Conservation (phyloP, 1,140 invertebrate species). For the Drosophila subpulchrella region DNA sequence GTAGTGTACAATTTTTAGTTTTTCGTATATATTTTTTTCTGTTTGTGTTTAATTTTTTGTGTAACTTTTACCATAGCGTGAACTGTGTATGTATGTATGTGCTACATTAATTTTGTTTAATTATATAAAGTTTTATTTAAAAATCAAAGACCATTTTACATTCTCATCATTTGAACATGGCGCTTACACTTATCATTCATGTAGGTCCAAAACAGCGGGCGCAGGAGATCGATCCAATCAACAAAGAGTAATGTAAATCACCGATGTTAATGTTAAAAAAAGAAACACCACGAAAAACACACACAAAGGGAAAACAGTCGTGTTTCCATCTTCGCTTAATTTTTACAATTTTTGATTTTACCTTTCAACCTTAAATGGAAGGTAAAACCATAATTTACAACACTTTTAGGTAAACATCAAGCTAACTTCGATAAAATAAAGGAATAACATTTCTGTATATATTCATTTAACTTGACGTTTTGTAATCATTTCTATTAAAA, state of each 20-base stretch:
- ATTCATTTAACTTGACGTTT: neutral
- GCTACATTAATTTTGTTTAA: slow-evolving; percentile 75
- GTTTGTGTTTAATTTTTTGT: slow-evolving; percentile 23
- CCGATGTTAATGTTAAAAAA: slow-evolving; percentile 23
- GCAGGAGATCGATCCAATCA: slow-evolving; percentile 7
- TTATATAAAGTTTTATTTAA: slow-evolving; percentile 73
- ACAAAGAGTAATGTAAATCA: slow-evolving; percentile 28
- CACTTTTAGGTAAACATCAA: neutral
- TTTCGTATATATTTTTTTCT: slow-evolving; percentile 18
- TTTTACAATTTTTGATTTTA: neutral
- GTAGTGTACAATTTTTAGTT: slow-evolving; percentile 40
- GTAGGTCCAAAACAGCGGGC: neutral
- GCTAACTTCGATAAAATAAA: neutral
- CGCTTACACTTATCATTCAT: slow-evolving; percentile 3
- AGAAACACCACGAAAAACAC: neutral
- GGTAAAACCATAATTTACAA: too few relatives aligned
- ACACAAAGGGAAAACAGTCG: neutral
- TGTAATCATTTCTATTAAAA: too few relatives aligned
- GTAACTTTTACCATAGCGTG: slow-evolving; percentile 55
- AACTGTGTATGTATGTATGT: slow-evolving; percentile 70
- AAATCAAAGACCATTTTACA: slow-evolving; percentile 32
- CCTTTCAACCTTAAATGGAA: neutral
- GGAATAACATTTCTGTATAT: neutral
- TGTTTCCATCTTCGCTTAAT: slow-evolving; percentile 18
- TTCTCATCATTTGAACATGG: slow-evolving; percentile 13